A percentile compares a stretch with the other conserved stretches of the same genome.
phyloP scores from a whole-genome alignment of 2,888 invertebrate genomes.

The Protodeltote pygarga region DNA sequence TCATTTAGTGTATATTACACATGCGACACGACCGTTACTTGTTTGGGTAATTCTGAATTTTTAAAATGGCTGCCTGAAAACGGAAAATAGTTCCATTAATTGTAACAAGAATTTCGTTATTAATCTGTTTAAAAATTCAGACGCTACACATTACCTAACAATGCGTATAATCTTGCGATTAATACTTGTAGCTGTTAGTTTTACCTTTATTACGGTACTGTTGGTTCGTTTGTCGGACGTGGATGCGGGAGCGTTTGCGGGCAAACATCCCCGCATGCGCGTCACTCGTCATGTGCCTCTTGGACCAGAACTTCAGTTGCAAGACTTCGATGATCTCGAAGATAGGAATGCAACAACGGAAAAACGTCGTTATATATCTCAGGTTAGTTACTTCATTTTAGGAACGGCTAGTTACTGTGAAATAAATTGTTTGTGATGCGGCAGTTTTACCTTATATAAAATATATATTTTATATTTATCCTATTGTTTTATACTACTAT shows the following conservation, averaged over 20 bases:
- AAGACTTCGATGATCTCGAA: conserved; percentile 7
- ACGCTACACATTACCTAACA: conserved; percentile 8
- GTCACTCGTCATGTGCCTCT: conserved; percentile 8
- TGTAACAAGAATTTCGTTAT: background rate
- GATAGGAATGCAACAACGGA: conserved; percentile 13
- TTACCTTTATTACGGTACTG: conserved; percentile 54
- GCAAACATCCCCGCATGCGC: conserved; percentile 35
- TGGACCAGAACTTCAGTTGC: conserved; percentile 1
- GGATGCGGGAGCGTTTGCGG: conserved; percentile 26
- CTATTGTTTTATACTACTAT: too few relatives aligned
- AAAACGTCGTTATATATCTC: conserved; percentile 36
- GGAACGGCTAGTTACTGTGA: too few relatives aligned
- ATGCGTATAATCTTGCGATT: conserved; percentile 66
- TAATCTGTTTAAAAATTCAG: background rate
- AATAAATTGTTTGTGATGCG: too few relatives aligned
- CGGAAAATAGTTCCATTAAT: background rate
- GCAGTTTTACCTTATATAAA: too few relatives aligned
- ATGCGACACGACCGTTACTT: background rate
- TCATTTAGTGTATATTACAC: conserved; percentile 3
- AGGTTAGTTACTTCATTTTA: conserved; percentile 36
- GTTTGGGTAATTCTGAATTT: background rate
- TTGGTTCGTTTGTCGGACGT: conserved; percentile 53
- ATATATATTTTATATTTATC: too few relatives aligned
- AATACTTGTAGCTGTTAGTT: conserved; percentile 48
- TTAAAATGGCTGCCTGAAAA: conserved; percentile 5